phyloP scores from a whole-genome alignment of 2,113 vertebrate genomes.

The Sinocyclocheilus rhinocerous region DNA sequence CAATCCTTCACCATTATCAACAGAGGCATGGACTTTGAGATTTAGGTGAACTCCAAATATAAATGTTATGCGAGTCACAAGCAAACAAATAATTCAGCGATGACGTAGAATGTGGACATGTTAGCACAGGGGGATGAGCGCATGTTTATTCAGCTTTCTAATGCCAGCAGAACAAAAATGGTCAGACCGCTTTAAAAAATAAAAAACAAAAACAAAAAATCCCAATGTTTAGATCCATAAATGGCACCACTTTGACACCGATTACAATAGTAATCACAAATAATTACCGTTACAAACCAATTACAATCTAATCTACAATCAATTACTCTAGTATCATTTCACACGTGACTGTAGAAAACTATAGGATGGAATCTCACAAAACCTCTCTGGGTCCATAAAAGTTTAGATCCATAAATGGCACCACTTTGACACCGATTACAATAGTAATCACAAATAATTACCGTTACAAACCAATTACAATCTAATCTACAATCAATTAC shows the following conservation, averaged over 20 bases:
- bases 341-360: not conserved
- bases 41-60: slow-evolving; percentile 1
- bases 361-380: not conserved
- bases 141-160: slow-evolving; percentile 31
- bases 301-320: too few relatives aligned
- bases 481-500: not conserved
- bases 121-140: not conserved
- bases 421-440: too few relatives aligned
- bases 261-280: too few relatives aligned
- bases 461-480: not conserved
- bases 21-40: slow-evolving; percentile 23
- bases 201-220: not conserved
- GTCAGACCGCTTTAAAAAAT: not conserved
- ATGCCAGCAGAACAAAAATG: not conserved
- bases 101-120: not conserved
- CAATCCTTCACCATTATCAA: slow-evolving; percentile 13
- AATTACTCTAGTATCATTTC: not conserved
- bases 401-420: not conserved
- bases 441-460: not conserved
- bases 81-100: slow-evolving; percentile 1
- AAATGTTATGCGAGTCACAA: not conserved
- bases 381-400: not conserved
- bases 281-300: not conserved
- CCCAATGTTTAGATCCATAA: not conserved
- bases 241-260: too few relatives aligned